Conservation (phyloP, 2,797 vertebrate genomes). For the Myotis pilosus region DNA sequence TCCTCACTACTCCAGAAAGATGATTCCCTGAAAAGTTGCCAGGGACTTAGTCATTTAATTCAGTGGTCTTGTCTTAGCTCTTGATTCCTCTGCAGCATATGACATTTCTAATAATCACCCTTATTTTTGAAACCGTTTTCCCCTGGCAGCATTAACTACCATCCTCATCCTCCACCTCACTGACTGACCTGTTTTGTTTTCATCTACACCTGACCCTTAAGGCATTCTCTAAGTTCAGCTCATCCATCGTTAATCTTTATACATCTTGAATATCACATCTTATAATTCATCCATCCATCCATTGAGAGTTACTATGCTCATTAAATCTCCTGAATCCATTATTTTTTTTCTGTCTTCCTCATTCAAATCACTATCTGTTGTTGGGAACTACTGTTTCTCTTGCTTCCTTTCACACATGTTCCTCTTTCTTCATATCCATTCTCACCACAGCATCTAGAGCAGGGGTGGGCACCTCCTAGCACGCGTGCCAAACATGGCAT, state of each 20-base stretch:
- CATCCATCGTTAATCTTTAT: constrained; percentile 8
- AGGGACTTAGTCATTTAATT: background rate
- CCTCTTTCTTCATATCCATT: background rate
- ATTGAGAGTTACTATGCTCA: background rate
- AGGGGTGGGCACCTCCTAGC: too few relatives aligned
- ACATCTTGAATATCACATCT: background rate
- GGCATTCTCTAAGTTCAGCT: background rate
- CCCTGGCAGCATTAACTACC: background rate
- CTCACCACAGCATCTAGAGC: background rate
- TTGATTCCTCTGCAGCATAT: background rate
- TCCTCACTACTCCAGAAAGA: background rate
- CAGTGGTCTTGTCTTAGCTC: background rate
- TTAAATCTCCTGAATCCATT: constrained; percentile 1
- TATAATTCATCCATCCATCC: background rate
- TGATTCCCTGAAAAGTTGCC: background rate
- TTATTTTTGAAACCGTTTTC: background rate
- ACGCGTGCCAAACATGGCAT: too few relatives aligned
- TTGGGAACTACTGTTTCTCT: background rate
- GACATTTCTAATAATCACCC: background rate
- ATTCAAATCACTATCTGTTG: background rate
- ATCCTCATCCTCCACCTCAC: background rate
- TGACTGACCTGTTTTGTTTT: background rate
- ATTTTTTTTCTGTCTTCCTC: background rate
- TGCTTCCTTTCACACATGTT: background rate
- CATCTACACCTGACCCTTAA: background rate